phyloP scores from a whole-genome alignment of 2,797 vertebrate species.

The Hipposideros larvatus region DNA sequence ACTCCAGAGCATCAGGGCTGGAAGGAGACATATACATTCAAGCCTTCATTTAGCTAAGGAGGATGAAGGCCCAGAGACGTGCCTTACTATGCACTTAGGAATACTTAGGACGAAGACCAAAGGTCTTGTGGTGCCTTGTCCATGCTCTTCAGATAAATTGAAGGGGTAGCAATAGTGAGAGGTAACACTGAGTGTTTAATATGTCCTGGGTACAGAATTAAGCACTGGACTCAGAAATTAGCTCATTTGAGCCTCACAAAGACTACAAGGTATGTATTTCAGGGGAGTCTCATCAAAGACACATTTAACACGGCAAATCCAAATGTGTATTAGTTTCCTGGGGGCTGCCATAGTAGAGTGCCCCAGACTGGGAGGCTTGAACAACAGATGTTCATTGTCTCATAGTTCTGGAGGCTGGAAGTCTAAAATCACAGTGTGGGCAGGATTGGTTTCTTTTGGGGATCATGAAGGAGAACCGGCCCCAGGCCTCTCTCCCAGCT shows the following conservation, averaged over 20 bases:
- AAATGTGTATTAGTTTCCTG: not conserved
- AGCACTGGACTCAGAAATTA: not conserved
- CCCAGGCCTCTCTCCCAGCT: not conserved
- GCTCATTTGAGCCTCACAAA: not conserved
- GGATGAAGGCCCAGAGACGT: not conserved
- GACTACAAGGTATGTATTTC: not conserved
- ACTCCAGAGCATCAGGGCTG: not conserved
- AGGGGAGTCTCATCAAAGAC: not conserved
- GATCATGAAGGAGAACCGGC: not conserved
- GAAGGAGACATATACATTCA: not conserved
- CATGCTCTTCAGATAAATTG: not conserved
- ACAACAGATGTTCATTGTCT: not conserved
- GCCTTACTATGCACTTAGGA: not conserved
- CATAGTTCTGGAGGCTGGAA: not conserved
- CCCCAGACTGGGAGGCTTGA: not conserved
- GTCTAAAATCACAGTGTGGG: not conserved
- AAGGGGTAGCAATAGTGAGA: not conserved
- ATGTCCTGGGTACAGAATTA: no score
- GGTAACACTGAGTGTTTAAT: not conserved
- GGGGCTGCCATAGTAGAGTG: not conserved
- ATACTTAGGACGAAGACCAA: not conserved
- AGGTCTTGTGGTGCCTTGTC: not conserved
- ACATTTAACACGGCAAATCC: not conserved
- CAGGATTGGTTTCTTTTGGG: not conserved
- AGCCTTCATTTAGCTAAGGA: not conserved